Conservation (phyloP, 2,888 invertebrate genomes). For the Monoplex corrugatus region DNA sequence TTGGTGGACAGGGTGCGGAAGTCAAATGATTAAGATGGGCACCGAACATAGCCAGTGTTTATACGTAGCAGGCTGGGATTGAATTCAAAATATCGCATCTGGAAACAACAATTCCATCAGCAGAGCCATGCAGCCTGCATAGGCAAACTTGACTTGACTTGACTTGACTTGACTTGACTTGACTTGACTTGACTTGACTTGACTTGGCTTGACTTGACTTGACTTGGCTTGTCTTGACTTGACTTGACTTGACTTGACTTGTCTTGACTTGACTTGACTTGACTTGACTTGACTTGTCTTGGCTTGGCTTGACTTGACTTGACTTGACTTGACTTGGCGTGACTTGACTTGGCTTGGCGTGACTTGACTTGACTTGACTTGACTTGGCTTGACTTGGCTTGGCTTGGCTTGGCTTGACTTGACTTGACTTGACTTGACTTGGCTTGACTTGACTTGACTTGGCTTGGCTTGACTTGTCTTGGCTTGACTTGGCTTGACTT, state of each 20-base stretch:
- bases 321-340: background rate
- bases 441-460: background rate
- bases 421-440: background rate
- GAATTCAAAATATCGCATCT: no score
- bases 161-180: background rate
- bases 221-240: no score
- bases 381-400: conserved; percentile 12
- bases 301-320: background rate
- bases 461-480: background rate
- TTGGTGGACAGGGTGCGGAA: no score
- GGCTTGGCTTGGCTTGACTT: background rate
- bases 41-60: no score
- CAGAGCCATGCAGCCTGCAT: no score
- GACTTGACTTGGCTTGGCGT: background rate
- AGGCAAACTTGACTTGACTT: background rate
- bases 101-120: no score
- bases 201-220: background rate
- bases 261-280: background rate
- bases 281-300: background rate
- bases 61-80: no score
- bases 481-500: conserved; percentile 8
- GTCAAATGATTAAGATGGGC: no score
- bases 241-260: background rate
- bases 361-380: background rate
- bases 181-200: background rate